Evolutionary conservation across 2,113 vertebrate species (phyloP).

Genomic region (Motacilla alba): DNA sequence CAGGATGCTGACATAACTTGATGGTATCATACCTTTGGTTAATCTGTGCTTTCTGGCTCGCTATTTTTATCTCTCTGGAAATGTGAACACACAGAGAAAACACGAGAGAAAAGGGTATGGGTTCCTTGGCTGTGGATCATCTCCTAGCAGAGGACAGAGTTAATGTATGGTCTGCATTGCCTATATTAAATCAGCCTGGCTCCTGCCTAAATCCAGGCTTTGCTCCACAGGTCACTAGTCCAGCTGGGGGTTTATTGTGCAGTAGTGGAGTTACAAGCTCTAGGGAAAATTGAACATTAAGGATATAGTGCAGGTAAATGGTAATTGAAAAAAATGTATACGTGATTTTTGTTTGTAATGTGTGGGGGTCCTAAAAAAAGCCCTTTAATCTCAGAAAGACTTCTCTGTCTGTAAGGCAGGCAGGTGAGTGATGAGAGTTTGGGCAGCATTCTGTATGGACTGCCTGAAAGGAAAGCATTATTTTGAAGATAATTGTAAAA

Average conservation of each 20-base stretch:
- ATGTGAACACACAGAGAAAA: not conserved
- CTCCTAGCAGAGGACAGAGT: not conserved
- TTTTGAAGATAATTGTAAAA: not conserved
- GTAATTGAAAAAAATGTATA: fast-evolving
- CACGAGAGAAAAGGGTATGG: not conserved
- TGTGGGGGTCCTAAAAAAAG: not conserved
- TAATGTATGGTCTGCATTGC: not conserved
- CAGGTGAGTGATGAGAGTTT: not conserved
- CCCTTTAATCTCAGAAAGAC: not conserved
- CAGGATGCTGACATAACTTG: not conserved
- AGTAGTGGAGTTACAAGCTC: not conserved
- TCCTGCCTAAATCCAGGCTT: not conserved
- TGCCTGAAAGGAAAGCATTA: not conserved
- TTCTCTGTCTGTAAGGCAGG: not conserved
- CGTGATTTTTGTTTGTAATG: not conserved
- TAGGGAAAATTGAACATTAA: not conserved
- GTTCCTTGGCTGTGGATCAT: not conserved
- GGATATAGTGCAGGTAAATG: not conserved
- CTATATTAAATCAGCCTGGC: fast-evolving
- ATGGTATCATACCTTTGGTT: not conserved
- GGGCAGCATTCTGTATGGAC: fast-evolving
- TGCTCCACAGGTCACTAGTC: not conserved
- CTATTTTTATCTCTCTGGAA: not conserved
- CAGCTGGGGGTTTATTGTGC: not conserved
- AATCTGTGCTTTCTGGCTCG: not conserved